A percentile compares a stretch with the other conserved stretches of the same genome.
Evolutionary conservation across 2,888 invertebrate genomes (phyloP).

Genomic region (Erannis defoliaria): DNA sequence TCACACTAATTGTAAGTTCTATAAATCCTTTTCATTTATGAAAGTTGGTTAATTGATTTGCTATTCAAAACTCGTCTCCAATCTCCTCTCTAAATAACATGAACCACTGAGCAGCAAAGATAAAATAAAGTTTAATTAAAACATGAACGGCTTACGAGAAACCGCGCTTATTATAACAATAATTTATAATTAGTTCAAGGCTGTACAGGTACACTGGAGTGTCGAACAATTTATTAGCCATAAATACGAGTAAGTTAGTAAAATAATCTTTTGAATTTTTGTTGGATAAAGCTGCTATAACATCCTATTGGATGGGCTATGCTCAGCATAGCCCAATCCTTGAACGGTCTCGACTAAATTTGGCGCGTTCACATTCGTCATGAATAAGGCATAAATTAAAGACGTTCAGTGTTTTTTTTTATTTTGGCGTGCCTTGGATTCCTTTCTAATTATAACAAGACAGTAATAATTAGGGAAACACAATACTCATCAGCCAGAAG

Average conservation of each 20-base stretch:
- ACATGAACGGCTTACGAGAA: constrained; percentile 44
- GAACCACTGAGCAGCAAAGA: constrained; percentile 40
- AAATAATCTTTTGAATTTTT: not conserved
- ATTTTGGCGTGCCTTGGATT: no score
- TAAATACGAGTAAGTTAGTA: not conserved
- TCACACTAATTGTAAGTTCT: no score
- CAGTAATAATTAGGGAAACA: no score
- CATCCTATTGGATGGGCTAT: no score
- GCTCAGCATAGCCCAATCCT: no score
- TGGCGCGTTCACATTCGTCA: no score
- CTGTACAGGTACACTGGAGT: constrained; percentile 39
- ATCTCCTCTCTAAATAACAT: constrained; percentile 27
- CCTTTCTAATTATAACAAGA: no score
- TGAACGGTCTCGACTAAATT: no score
- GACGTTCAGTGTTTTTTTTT: no score
- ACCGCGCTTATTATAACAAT: constrained; percentile 46
- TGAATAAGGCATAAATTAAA: no score
- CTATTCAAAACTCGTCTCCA: constrained; percentile 21
- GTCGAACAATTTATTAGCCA: constrained; percentile 39
- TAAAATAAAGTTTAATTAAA: constrained; percentile 51
- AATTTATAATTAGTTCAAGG: constrained; percentile 47
- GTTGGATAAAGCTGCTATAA: no score
- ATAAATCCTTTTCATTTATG: not conserved
- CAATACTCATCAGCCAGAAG: no score
- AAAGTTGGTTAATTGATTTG: constrained; percentile 17